Base-by-base conservation (phyloP, 2,113 vertebrate species). In the Ammodramus savannarum region DNA sequence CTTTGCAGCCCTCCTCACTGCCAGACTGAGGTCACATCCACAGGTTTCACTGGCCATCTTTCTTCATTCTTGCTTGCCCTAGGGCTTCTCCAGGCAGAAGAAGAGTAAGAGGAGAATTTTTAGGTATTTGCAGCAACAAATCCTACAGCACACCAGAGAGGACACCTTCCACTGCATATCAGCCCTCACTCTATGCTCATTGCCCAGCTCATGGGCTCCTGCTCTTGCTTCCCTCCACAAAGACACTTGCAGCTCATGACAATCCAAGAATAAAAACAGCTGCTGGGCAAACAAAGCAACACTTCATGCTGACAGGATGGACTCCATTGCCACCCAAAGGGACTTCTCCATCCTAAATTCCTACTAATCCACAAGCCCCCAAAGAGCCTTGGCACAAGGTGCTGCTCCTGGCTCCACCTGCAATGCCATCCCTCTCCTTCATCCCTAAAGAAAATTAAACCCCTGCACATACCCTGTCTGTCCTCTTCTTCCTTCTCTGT, bases 191-290 rank as follows among this genome's bases (percentile, higher is more conserved):
- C 22, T 31, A 13, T 0, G 0, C 11, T 13, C 20, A 27, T 6
- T 39, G 41, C 36, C 51, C 8, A 8, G 31, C 22, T 71, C 69
- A 54, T 5, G 55, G 49, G 18, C 31, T 85, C 55, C 59, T 51
- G 32, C 36, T 54, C 68, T 72, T 13, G 3, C 3, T 8, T 17
- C 21, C 44, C 63, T 66, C 41, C 51, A 83, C 29, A 32, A 85
- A 74, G 25, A 69, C 16, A 52, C 21, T 52, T 44, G 16, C 59
- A 73, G 38, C 19, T 69, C 73, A 3, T 1, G 22, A 11, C 51
- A 69, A 54, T 41, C 51, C 51, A 87, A 84, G 46, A 89, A 87
- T 10, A 73, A 78, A 87, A 91, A 43, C 20, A 62, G 36, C 41
- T 0, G 0, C 63, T 44, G n/a, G 26, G 18, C 31, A 80, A 86